Conservation (phyloP, 2,888 invertebrate species). For the Euplagia quadripunctaria region DNA sequence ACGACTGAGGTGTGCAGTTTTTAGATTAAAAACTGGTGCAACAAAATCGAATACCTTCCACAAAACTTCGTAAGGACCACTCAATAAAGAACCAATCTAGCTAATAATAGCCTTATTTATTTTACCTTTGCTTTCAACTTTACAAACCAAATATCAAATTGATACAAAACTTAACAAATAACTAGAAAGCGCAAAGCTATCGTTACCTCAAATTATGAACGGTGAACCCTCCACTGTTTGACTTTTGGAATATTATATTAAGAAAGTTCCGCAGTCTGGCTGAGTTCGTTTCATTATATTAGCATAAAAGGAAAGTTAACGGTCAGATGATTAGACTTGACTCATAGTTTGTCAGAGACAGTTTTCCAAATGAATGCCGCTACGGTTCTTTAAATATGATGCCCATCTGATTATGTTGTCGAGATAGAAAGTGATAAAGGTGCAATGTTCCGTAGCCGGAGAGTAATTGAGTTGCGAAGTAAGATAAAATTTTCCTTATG, state of each 20-base stretch:
- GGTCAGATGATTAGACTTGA: conserved; percentile 58
- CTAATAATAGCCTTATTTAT: conserved; percentile 12
- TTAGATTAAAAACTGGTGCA: conserved; percentile 12
- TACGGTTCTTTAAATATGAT: conserved; percentile 36
- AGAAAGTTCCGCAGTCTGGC: conserved; percentile 63
- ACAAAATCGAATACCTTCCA: conserved; percentile 20
- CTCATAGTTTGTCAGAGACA: conserved; percentile 45
- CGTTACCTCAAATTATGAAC: conserved; percentile 63
- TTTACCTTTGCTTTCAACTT: conserved; percentile 14
- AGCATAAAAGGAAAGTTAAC: conserved; percentile 70
- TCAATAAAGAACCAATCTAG: conserved; percentile 12
- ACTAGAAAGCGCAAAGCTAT: conserved; percentile 48
- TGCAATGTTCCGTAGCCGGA: conserved; percentile 8
- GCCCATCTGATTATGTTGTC: conserved; percentile 23
- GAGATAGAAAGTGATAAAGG: conserved; percentile 10
- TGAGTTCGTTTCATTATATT: conserved; percentile 65
- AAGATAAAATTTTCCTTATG: no score
- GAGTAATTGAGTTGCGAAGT: conserved; percentile 12
- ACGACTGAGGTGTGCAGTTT: conserved; percentile 27
- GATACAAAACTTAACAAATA: conserved; percentile 43
- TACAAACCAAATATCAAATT: conserved; percentile 36
- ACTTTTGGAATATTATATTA: conserved; percentile 72
- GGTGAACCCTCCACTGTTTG: conserved; percentile 61
- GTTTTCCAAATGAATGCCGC: conserved; percentile 41
- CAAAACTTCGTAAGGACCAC: not conserved